phyloP scores from a whole-genome alignment of 2,113 vertebrate species.

The Apistogramma diplotaenia region DNA sequence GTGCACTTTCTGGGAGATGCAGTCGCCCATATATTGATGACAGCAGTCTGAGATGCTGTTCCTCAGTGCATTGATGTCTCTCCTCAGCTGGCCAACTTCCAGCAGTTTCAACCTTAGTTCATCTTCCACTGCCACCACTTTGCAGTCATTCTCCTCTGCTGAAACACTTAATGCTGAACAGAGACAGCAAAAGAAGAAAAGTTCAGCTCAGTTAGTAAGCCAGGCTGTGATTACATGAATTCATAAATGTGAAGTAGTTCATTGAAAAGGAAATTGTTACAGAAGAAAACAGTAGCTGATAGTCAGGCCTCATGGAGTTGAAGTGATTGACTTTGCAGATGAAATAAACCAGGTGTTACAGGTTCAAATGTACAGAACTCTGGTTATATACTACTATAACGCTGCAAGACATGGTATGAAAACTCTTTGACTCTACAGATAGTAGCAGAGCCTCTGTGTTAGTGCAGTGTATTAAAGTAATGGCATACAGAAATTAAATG shows the following conservation, averaged over 20 bases:
- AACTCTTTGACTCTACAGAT: no score
- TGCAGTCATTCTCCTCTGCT: constrained; percentile 82
- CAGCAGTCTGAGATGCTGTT: constrained; percentile 88
- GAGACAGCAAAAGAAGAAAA: neutral
- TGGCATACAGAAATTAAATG: neutral
- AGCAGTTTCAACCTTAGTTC: constrained; percentile 81
- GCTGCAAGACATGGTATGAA: no score
- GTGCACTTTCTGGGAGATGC: constrained; percentile 70
- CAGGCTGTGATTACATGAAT: neutral
- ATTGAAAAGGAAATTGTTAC: neutral
- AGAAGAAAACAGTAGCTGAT: rapidly evolving
- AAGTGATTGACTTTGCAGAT: no score
- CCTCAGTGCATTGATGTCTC: constrained; percentile 90
- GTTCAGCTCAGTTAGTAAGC: neutral
- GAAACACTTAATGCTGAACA: constrained; percentile 81
- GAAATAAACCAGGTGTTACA: no score
- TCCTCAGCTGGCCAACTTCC: constrained; percentile 85
- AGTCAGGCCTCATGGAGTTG: neutral
- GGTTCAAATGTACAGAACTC: no score
- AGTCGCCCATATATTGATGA: constrained; percentile 89
- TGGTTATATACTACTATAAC: no score
- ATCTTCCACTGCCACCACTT: constrained; percentile 72
- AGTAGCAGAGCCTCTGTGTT: neutral
- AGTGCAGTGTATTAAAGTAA: neutral
- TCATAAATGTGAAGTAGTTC: neutral